Evolutionary conservation across 2,888 invertebrate species (phyloP).

Genomic region (Dinocampus coccinellae): DNA sequence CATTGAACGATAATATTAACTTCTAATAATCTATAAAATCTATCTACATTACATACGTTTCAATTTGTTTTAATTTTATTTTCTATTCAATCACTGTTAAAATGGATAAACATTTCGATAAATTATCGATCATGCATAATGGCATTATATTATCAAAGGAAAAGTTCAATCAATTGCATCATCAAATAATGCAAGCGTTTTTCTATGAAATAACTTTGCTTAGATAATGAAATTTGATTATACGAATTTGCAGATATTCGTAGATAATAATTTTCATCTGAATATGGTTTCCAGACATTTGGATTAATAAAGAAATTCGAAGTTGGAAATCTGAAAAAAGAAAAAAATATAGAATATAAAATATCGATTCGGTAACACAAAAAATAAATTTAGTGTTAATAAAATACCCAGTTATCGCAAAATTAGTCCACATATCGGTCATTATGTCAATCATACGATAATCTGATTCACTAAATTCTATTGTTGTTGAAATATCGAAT

Average conservation of each 20-base stretch:
- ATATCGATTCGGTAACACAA: conserved; percentile 7
- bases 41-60: too few species aligned
- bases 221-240: conserved; percentile 19
- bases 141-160: conserved; percentile 6
- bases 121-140: too few species aligned
- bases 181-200: conserved; percentile 49
- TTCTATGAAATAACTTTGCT: conserved; percentile 23
- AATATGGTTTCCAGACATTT: conserved; percentile 45
- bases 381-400: conserved; percentile 14
- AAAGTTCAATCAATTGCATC: conserved; percentile 34
- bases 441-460: conserved; percentile 59
- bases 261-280: conserved; percentile 38
- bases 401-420: conserved; percentile 51
- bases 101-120: too few species aligned
- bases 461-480: conserved; percentile 44
- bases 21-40: too few species aligned
- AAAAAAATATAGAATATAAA: background rate
- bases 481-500: conserved; percentile 2
- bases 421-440: conserved; percentile 68
- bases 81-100: too few species aligned
- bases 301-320: conserved; percentile 26
- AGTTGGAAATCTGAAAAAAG: conserved; percentile 34
- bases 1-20: too few species aligned
- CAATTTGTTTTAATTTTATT: too few species aligned
- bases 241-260: conserved; percentile 42